These are phyloP conservation scores for Philonicus albiceps DNA, from an alignment of 2,888 invertebrate species.

Conservation along the genomic window DNA sequence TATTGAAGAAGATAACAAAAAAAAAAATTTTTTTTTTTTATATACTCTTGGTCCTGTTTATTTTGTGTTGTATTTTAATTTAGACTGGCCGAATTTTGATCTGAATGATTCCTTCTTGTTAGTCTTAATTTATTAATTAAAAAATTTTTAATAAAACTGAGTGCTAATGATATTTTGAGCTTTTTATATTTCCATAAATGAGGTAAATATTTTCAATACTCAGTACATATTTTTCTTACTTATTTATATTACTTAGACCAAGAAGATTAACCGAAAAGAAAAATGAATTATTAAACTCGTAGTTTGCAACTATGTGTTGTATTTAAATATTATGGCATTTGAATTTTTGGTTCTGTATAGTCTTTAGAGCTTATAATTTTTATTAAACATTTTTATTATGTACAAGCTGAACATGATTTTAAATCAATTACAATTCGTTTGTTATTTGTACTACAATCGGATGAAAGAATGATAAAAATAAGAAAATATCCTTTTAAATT, in stretches of 20 bases:
- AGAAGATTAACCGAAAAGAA: background rate
- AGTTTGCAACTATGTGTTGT: background rate
- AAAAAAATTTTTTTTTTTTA: too few relatives aligned
- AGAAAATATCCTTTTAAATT: background rate
- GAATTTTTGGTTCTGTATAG: background rate
- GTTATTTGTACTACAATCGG: background rate
- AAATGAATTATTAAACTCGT: background rate
- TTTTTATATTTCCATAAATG: background rate
- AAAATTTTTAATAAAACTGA: background rate
- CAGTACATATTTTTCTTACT: background rate
- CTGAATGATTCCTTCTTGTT: background rate
- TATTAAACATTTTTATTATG: background rate
- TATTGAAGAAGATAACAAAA: background rate
- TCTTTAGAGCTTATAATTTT: background rate
- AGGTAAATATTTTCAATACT: background rate
- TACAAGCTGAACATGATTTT: background rate
- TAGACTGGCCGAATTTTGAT: background rate
- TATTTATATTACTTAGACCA: background rate
- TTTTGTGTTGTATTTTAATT: background rate
- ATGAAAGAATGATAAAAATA: background rate
- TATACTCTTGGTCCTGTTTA: constrained; percentile 3
- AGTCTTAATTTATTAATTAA: background rate
- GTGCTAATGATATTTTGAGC: background rate
- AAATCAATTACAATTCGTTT: background rate
- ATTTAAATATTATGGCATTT: background rate